These are phyloP conservation scores for Mola mola DNA, from an alignment of 2,113 vertebrate genomes.

Conservation along the genomic window DNA sequence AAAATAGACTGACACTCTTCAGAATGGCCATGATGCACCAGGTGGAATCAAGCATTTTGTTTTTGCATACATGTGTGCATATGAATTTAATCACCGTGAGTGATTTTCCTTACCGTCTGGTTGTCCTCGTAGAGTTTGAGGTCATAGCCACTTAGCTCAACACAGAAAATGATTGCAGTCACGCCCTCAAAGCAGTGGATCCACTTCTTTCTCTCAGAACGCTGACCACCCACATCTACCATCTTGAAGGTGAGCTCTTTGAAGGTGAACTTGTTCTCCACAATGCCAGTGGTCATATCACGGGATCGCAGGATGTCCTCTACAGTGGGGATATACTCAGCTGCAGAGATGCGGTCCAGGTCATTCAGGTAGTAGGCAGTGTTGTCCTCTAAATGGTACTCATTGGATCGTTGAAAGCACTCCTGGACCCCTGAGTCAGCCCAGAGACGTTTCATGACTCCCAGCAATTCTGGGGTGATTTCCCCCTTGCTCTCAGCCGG, in stretches of 20 bases:
- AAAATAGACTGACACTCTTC: too few relatives aligned
- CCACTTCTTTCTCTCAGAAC: conserved; percentile 99
- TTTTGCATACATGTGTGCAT: conserved; percentile 9
- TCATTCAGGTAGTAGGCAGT: conserved; percentile 98
- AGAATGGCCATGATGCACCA: too few relatives aligned
- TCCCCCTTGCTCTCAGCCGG: conserved; percentile 98
- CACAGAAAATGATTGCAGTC: conserved; percentile 99
- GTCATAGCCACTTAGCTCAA: conserved; percentile 98
- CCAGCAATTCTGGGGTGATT: conserved; percentile 93
- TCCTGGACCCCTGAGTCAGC: conserved; percentile 94
- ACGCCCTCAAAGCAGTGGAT: conserved; percentile 99
- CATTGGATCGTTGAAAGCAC: conserved; percentile 96
- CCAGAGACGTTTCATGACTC: conserved; percentile 98
- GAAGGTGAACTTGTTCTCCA: conserved; percentile 99
- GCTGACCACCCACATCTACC: conserved; percentile 98
- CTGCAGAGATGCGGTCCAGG: conserved; percentile 94
- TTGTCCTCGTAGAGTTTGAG: conserved; percentile 99
- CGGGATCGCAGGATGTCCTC: conserved; percentile 98
- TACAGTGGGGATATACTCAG: conserved; percentile 95
- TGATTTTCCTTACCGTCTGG: conserved; percentile 89
- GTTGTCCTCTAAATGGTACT: conserved; percentile 99
- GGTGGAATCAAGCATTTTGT: not conserved
- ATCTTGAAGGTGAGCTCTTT: conserved; percentile 99
- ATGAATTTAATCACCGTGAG: not conserved
- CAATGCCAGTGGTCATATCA: conserved; percentile 99